phyloP scores from a whole-genome alignment of 2,113 vertebrate genomes.

The Paedocypris sp. region DNA sequence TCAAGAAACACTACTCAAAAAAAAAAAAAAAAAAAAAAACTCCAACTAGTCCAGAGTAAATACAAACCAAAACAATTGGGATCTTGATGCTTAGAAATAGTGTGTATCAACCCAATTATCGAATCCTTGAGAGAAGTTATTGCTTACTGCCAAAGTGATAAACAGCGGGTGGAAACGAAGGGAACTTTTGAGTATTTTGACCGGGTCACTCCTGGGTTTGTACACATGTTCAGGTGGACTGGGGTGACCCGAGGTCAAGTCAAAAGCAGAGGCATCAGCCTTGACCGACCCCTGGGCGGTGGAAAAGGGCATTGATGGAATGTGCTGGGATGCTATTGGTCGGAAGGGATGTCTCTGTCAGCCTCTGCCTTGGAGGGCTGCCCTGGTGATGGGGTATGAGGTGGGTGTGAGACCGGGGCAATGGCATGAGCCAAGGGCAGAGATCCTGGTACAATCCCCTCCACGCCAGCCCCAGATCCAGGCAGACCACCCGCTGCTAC shows the following conservation, averaged over 20 bases:
- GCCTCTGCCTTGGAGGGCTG: conserved; percentile 80
- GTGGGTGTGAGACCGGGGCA: conserved; percentile 73
- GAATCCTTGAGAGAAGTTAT: conserved; percentile 70
- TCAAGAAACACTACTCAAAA: conserved; percentile 33
- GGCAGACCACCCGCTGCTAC: conserved; percentile 72
- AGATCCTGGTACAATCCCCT: conserved; percentile 73
- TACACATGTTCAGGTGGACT: conserved; percentile 56
- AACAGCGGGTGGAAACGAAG: not conserved
- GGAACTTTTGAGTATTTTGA: conserved; percentile 29
- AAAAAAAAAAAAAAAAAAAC: no score
- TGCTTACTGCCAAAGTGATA: conserved; percentile 52
- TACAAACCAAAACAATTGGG: conserved; percentile 46
- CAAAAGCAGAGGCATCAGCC: conserved; percentile 35
- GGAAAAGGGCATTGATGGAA: conserved; percentile 49
- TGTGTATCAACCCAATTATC: conserved; percentile 47
- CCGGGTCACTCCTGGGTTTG: conserved; percentile 55
- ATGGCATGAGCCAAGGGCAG: conserved; percentile 63
- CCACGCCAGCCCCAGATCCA: conserved; percentile 65
- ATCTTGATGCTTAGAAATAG: conserved; percentile 34
- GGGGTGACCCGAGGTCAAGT: conserved; percentile 43
- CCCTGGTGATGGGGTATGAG: conserved; percentile 76
- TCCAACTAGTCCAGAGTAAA: conserved; percentile 51
- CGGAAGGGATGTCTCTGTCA: conserved; percentile 87
- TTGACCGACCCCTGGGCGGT: conserved; percentile 7
- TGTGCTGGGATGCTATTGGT: conserved; percentile 77